Evolutionary conservation across 2,113 vertebrate species (phyloP).

Genomic region (pig (Sus scrofa)): DNA sequence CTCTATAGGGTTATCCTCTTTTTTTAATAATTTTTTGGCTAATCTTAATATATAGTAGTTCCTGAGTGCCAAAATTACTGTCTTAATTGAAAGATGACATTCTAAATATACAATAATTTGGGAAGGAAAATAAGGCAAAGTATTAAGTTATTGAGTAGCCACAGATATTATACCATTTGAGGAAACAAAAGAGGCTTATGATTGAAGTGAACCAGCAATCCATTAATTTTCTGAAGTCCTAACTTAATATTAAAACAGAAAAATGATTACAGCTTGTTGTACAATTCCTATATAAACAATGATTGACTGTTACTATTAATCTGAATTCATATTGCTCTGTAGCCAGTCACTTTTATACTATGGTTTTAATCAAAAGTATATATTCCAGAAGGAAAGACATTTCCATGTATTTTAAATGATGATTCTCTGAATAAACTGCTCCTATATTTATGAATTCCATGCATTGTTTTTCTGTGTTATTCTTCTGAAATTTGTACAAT

Average conservation of each 20-base stretch:
- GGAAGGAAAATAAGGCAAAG: background rate
- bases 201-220: background rate
- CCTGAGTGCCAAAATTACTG: background rate
- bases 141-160: background rate
- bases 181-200: background rate
- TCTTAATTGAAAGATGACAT: background rate
- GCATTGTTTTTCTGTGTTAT: background rate
- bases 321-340: background rate
- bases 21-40: background rate
- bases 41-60: background rate
- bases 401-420: background rate
- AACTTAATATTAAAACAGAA: background rate
- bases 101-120: background rate
- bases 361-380: background rate
- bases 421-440: background rate
- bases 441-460: background rate
- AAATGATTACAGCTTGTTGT: background rate
- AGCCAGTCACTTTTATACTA: background rate
- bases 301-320: background rate
- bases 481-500: background rate
- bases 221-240: background rate
- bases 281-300: background rate
- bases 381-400: background rate
- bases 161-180: background rate
- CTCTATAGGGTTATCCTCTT: accelerated